Percentiles rank a stretch among this genome's conserved stretches.
These are phyloP conservation scores for Halocaridina rubra DNA, from an alignment of 2,888 invertebrate species.

Conservation along the genomic window DNA sequence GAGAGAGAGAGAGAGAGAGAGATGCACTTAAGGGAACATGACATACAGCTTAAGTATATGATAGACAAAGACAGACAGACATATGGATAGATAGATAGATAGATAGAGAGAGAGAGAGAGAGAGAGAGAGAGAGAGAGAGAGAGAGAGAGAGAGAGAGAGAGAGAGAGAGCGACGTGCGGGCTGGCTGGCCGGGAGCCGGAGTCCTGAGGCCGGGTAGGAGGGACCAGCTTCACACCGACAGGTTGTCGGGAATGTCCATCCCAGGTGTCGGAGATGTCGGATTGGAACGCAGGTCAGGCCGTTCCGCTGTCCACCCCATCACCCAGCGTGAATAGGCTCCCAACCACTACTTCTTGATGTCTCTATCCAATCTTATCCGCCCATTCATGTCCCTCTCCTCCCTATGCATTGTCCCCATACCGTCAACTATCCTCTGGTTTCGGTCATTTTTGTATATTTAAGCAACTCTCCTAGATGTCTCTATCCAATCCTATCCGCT, in stretches of 20 bases:
- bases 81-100: neutral
- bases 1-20: neutral
- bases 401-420: too few species aligned
- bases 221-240: neutral
- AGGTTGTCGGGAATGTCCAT: conserved; percentile 18
- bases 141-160: neutral
- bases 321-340: conserved; percentile 19
- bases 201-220: neutral
- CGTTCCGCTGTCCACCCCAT: conserved; percentile 29
- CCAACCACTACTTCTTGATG: conserved; percentile 24
- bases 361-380: conserved; percentile 14
- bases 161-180: neutral
- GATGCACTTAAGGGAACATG: too few species aligned
- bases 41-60: too few species aligned
- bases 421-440: too few species aligned
- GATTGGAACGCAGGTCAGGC: conserved; percentile 30
- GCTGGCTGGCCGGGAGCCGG: neutral
- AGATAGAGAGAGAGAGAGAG: neutral
- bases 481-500: neutral
- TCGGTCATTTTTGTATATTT: too few species aligned
- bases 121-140: neutral
- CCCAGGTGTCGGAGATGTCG: conserved; percentile 43
- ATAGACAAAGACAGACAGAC: neutral
- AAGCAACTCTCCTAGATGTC: too few species aligned
- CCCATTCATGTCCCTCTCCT: too few species aligned